A percentile compares a stretch with the other conserved stretches of the same genome.
Evolutionary conservation across 2,797 vertebrate species (phyloP).

Genomic region (Champsocephalus gunnari): DNA sequence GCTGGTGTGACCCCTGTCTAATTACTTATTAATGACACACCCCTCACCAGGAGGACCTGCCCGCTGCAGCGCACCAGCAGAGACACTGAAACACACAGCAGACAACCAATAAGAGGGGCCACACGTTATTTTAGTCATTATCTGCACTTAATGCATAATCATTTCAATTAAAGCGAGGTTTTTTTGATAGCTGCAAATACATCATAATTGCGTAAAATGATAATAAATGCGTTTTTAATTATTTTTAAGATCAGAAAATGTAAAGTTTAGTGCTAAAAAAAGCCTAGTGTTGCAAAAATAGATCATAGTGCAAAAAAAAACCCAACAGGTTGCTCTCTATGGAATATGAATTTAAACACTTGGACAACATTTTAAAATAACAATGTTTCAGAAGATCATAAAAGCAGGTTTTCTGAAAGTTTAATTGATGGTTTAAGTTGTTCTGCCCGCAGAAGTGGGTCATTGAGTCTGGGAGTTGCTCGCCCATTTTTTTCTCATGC

Average conservation of each 20-base stretch:
- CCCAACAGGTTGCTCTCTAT: neutral
- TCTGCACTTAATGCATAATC: neutral
- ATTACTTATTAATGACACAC: slow-evolving; percentile 98
- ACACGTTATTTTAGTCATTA: slow-evolving; percentile 36
- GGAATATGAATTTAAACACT: neutral
- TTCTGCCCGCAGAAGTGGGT: slow-evolving; percentile 64
- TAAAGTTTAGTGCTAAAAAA: neutral
- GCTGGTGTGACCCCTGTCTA: slow-evolving; percentile 90
- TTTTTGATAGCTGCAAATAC: neutral
- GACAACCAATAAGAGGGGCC: neutral
- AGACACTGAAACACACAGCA: slow-evolving; percentile 18
- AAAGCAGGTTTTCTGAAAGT: neutral
- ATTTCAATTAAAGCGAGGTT: neutral
- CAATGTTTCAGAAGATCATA: neutral
- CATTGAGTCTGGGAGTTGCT: slow-evolving; percentile 76
- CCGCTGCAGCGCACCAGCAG: slow-evolving; percentile 63
- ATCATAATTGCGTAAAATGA: neutral
- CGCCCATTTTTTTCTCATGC: slow-evolving; percentile 74
- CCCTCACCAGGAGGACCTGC: slow-evolving; percentile 88
- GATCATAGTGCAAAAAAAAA: neutral
- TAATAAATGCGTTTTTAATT: too few species aligned
- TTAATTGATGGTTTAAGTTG: slow-evolving; percentile 1
- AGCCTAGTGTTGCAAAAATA: neutral
- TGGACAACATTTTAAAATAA: neutral
- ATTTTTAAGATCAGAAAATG: neutral